These are phyloP conservation scores for Emydocephalus ijimae DNA, from an alignment of 2,113 vertebrate species.

Conservation along the genomic window DNA sequence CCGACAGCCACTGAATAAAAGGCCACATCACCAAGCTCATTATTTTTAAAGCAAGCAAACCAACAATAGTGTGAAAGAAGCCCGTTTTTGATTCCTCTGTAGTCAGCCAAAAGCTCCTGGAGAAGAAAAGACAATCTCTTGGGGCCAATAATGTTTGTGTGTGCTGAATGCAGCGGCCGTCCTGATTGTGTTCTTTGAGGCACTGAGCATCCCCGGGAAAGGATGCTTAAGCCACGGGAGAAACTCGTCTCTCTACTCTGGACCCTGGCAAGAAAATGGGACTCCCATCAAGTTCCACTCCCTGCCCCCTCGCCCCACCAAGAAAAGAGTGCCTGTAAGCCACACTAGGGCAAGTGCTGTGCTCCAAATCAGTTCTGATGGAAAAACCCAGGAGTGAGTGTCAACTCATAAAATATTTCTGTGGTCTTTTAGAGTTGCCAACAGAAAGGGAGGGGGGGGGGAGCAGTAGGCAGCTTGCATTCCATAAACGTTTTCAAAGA, in stretches of 20 bases:
- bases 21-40: background rate
- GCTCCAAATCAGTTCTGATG: background rate
- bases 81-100: background rate
- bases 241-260: background rate
- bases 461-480: too few species aligned
- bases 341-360: background rate
- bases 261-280: background rate
- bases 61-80: background rate
- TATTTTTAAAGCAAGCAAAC: background rate
- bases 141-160: background rate
- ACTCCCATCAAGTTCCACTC: too few species aligned
- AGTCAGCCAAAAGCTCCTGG: background rate
- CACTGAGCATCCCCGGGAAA: background rate
- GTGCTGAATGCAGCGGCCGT: fast-evolving
- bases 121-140: background rate
- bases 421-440: too few species aligned
- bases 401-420: too few species aligned
- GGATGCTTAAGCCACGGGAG: background rate
- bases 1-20: background rate
- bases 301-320: too few species aligned
- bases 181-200: background rate
- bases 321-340: background rate
- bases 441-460: too few species aligned
- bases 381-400: background rate
- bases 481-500: too few species aligned